Conservation (phyloP, 2,113 vertebrate species). For the Paedocypris sp. region DNA sequence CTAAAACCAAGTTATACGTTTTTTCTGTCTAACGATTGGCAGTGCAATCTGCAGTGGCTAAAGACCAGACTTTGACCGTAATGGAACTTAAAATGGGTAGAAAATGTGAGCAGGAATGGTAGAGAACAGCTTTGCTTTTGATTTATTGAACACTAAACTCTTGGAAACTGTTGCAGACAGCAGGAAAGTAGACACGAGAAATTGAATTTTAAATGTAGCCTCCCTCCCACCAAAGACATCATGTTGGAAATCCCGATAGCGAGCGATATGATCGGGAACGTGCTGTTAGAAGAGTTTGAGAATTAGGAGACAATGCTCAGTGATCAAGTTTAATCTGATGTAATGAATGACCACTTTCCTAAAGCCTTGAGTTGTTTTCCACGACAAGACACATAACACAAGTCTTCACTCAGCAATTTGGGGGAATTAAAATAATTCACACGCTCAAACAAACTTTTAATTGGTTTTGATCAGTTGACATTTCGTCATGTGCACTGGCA, state of each 20-base stretch:
- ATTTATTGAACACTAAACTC: slow-evolving; percentile 31
- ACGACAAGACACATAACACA: not conserved
- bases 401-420: not conserved
- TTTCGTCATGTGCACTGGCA: not conserved
- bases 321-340: slow-evolving; percentile 2
- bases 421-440: not conserved
- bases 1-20: slow-evolving; percentile 36
- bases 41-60: not conserved
- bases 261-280: not conserved
- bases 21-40: slow-evolving; percentile 28
- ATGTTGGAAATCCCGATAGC: slow-evolving; percentile 14
- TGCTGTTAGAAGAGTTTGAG: not conserved
- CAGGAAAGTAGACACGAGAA: slow-evolving; percentile 13
- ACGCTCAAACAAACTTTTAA: not conserved
- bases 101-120: slow-evolving; percentile 16
- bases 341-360: not conserved
- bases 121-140: slow-evolving; percentile 14
- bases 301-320: not conserved
- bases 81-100: not conserved
- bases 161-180: slow-evolving; percentile 20
- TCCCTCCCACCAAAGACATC: not conserved
- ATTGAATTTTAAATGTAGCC: slow-evolving; percentile 23
- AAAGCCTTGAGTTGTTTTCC: slow-evolving; percentile 1
- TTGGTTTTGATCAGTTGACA: not conserved
- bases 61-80: slow-evolving; percentile 1